Evolutionary conservation across 2,888 invertebrate genomes (phyloP), one percentile per base, ranked within the genome.

Genomic region (Pyrrhia umbra): DNA sequence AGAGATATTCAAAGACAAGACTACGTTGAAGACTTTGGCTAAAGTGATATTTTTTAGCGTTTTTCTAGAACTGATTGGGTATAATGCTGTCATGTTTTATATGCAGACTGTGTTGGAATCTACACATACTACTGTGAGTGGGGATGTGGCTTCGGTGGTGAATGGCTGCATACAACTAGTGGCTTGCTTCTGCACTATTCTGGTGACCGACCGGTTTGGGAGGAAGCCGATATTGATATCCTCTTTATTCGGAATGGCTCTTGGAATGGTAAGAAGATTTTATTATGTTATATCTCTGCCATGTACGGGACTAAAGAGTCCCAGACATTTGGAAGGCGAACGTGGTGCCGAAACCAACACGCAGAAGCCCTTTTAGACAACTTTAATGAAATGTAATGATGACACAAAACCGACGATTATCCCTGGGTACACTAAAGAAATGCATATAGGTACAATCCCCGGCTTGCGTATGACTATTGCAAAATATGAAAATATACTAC

Each of bases 51-150:
- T 51, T 2, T 51, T 51, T 15, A 16, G 23, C 6, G 16, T 39
- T 1, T 13, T 23, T 0, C 6, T 25, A 8, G 39, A 51, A 13
- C 2, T 40, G 2, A 25, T 40, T 3, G 51, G 51, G 0, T 51
- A 25, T 4, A 51, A 51, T 40, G 39, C 51, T 16, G 39, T 51
- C 0, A 5, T 40, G 16, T 25, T 39, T 13, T 51, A 51, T 13
- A 40, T 51, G 51, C 51, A 51, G 25, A 40, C 51, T 8, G 13
- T 51, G 13, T 13, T 51, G 16, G 3, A 56, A 8, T 46, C 46
- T 0, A 46, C 45, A 1, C 56, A 47, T 2, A 56, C 56, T 8
- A 16, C 43, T 42, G 43, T 42, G 5, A 15, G 42, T 1, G 27
- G 27, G 2, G 30, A 54, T 13, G 23, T 54, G 20, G 27, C 42